A percentile compares a stretch with the other conserved stretches of the same genome.
phyloP scores from a whole-genome alignment of 2,888 invertebrate species.

The Heliconius ethilla region DNA sequence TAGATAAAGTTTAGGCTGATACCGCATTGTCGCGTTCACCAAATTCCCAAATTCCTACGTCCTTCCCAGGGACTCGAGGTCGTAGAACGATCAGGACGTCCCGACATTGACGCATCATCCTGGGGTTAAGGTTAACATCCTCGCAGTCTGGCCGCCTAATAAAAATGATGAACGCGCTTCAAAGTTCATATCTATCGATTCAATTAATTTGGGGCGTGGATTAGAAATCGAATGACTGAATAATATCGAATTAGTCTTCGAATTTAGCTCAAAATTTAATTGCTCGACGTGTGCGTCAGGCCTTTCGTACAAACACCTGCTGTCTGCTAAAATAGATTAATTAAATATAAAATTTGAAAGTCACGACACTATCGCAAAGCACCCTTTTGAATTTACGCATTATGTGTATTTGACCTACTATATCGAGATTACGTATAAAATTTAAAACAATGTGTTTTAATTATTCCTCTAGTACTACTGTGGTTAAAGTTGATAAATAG shows the following conservation, averaged over 20 bases:
- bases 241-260: slow-evolving; percentile 4
- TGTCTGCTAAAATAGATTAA: slow-evolving; percentile 2
- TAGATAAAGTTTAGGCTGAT: no score
- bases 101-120: slow-evolving; percentile 73
- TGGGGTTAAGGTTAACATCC: slow-evolving; percentile 66
- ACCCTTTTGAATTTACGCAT: slow-evolving; percentile 26
- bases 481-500: slow-evolving; percentile 3
- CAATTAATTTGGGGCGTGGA: slow-evolving; percentile 39
- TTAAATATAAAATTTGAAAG: slow-evolving; percentile 27
- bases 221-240: slow-evolving; percentile 46
- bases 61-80: slow-evolving; percentile 53
- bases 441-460: slow-evolving; percentile 52
- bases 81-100: slow-evolving; percentile 69
- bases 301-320: not conserved
- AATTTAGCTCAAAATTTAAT: slow-evolving; percentile 3
- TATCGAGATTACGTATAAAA: slow-evolving; percentile 37
- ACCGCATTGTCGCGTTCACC: not conserved
- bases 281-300: not conserved
- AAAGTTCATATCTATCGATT: slow-evolving; percentile 42
- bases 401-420: slow-evolving; percentile 23
- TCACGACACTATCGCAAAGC: slow-evolving; percentile 22
- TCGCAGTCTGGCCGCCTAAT: slow-evolving; percentile 53
- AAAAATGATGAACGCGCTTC: slow-evolving; percentile 49
- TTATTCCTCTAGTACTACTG: slow-evolving; percentile 45
- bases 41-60: slow-evolving; percentile 15